These are phyloP conservation scores for Epicampocera succincta DNA, from an alignment of 2,888 invertebrate genomes.

Conservation along the genomic window DNA sequence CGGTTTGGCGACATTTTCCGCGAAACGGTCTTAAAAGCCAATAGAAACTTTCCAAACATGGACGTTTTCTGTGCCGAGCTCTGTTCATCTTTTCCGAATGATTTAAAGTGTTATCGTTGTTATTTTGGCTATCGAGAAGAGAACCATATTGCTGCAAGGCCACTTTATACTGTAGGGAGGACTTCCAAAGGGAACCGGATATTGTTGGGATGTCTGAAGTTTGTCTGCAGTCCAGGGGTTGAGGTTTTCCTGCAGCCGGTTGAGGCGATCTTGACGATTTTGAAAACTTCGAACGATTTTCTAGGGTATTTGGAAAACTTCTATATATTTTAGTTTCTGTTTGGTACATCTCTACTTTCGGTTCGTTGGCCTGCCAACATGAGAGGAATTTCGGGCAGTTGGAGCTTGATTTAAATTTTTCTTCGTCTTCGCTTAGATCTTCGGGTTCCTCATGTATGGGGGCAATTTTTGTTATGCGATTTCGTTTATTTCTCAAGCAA, in stretches of 20 bases:
- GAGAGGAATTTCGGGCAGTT: slow-evolving; percentile 56
- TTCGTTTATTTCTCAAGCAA: slow-evolving; percentile 46
- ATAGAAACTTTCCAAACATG: slow-evolving; percentile 70
- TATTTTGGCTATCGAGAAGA: slow-evolving; percentile 55
- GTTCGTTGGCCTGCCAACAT: slow-evolving; percentile 60
- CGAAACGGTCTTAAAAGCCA: slow-evolving; percentile 77
- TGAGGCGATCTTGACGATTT: background rate
- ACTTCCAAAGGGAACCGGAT: slow-evolving; percentile 40
- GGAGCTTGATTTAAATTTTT: slow-evolving; percentile 62
- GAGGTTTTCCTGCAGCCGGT: background rate
- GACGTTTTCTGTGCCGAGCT: slow-evolving; percentile 33
- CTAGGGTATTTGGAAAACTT: background rate
- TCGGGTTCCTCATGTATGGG: slow-evolving; percentile 65
- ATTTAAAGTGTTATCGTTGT: slow-evolving; percentile 13
- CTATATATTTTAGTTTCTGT: slow-evolving; percentile 70
- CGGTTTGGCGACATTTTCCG: slow-evolving; percentile 39
- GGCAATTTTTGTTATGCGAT: slow-evolving; percentile 53
- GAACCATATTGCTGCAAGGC: slow-evolving; percentile 67
- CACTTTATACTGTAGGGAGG: slow-evolving; percentile 65
- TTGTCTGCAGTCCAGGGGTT: background rate
- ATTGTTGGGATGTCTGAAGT: slow-evolving; percentile 27
- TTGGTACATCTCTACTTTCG: slow-evolving; percentile 72
- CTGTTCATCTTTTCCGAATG: slow-evolving; percentile 2
- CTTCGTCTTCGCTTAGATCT: background rate
- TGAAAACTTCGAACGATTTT: background rate